These are phyloP conservation scores for Cetoscarus ocellatus DNA, from an alignment of 2,797 vertebrate genomes.

Conservation along the genomic window DNA sequence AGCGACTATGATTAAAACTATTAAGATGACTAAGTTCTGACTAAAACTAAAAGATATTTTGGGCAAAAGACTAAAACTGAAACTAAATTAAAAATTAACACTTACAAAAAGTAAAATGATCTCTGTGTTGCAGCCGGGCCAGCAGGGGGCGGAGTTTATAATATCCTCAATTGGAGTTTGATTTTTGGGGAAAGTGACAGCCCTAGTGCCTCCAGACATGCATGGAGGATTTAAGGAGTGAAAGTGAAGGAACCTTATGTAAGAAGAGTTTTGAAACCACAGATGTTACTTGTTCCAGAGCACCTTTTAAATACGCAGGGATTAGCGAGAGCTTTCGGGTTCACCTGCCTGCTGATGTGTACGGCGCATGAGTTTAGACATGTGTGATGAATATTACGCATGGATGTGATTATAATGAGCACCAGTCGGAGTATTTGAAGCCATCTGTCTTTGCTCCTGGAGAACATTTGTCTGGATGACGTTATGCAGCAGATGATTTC, in stretches of 20 bases:
- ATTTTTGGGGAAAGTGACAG: too few species aligned
- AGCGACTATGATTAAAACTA: too few species aligned
- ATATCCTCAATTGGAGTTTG: too few species aligned
- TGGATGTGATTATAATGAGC: conserved; percentile 36
- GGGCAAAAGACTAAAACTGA: too few species aligned
- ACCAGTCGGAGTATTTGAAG: conserved; percentile 27
- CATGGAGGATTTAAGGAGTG: conserved; percentile 14
- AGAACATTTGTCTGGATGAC: conserved; percentile 50
- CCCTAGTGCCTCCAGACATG: conserved; percentile 49
- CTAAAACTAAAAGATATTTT: too few species aligned
- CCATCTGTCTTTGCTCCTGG: conserved; percentile 35
- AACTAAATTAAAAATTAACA: too few species aligned
- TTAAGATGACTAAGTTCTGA: too few species aligned
- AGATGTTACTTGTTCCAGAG: conserved; percentile 32
- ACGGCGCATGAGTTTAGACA: conserved; percentile 28
- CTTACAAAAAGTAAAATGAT: too few species aligned
- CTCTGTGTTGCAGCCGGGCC: too few species aligned
- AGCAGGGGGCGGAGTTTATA: too few species aligned
- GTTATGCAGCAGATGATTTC: conserved; percentile 43
- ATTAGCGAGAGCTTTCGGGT: conserved; percentile 10
- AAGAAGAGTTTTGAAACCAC: conserved; percentile 17
- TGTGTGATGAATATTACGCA: conserved; percentile 35
- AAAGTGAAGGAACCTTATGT: conserved; percentile 29
- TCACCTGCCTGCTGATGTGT: conserved; percentile 28
- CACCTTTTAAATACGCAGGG: conserved; percentile 29